A percentile compares a stretch with the other conserved stretches of the same genome.
Evolutionary conservation across 2,113 vertebrate genomes (phyloP).

Genomic region (Oreotrochilus melanogaster): DNA sequence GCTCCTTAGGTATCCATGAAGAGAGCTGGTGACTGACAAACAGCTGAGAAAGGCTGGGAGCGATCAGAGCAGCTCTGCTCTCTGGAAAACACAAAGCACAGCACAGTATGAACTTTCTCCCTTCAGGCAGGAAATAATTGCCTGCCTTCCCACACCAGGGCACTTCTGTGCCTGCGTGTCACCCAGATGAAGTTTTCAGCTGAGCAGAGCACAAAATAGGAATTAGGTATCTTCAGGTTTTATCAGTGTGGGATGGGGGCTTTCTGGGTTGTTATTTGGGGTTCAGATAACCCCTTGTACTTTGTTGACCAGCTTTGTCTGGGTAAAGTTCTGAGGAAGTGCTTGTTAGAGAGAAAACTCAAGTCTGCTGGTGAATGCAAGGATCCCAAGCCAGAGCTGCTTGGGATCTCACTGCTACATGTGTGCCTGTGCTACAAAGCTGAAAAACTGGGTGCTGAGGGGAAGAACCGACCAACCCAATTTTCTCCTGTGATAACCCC

Average conservation of each 20-base stretch:
- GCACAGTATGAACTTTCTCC: conserved; percentile 49
- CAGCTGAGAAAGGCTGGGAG: conserved; percentile 56
- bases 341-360: background rate
- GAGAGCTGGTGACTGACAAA: conserved; percentile 59
- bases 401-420: background rate
- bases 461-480: background rate
- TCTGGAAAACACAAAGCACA: conserved; percentile 35
- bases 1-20: conserved; percentile 20
- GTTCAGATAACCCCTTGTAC: accelerated
- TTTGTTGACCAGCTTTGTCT: background rate
- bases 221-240: background rate
- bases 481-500: background rate
- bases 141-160: conserved; percentile 60
- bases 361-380: background rate
- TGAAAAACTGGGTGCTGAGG: background rate
- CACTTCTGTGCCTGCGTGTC: background rate
- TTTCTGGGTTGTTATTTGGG: background rate
- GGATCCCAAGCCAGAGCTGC: background rate
- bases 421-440: background rate
- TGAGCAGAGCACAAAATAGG: background rate
- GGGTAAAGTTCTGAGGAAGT: background rate
- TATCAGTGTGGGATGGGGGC: background rate
- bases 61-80: conserved; percentile 27
- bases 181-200: conserved; percentile 24
- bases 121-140: conserved; percentile 73